Evolutionary conservation across 2,797 vertebrate species (phyloP).

Genomic region (Cuniculus paca): DNA sequence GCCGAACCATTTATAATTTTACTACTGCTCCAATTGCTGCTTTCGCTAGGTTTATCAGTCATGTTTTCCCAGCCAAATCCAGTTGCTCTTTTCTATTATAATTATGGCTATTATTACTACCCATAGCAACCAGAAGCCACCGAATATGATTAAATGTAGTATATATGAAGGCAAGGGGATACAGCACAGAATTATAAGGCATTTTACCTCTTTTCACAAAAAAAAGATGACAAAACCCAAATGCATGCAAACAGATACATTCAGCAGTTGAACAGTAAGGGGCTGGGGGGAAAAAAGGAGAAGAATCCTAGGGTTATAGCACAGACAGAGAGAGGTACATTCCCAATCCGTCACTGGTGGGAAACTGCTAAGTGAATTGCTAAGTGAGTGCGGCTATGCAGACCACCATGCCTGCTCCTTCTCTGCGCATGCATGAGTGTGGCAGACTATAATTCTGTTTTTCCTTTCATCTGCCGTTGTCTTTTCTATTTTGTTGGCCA

Average conservation of each 20-base stretch:
- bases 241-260: neutral
- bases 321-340: neutral
- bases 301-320: neutral
- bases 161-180: neutral
- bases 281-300: neutral
- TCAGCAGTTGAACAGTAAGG: neutral
- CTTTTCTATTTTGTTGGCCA: neutral
- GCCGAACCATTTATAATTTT: neutral
- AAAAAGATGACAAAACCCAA: neutral
- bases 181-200: neutral
- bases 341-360: neutral
- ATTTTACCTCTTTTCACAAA: neutral
- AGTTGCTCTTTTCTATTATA: neutral
- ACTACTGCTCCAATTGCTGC: neutral
- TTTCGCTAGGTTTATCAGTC: neutral
- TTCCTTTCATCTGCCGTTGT: neutral
- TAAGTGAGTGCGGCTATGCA: neutral
- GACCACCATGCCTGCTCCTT: neutral
- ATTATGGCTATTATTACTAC: neutral
- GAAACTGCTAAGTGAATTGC: neutral
- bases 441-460: neutral
- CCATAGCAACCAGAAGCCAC: neutral
- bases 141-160: neutral
- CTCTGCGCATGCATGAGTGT: neutral
- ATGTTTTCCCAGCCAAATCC: neutral